These are phyloP conservation scores for Sorex fumeus DNA, from an alignment of 2,113 vertebrate species.

Conservation along the genomic window DNA sequence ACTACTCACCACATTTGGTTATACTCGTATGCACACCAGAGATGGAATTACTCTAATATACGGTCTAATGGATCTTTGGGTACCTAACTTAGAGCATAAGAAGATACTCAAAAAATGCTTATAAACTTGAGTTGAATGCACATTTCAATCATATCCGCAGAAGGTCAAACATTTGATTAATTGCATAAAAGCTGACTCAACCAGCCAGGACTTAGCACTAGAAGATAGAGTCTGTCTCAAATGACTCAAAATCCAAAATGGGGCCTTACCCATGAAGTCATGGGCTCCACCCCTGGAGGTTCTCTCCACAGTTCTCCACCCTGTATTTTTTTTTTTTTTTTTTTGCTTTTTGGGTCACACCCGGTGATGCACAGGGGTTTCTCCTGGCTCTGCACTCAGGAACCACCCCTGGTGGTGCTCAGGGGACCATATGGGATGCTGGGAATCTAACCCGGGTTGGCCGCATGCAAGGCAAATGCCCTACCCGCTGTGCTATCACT, in stretches of 20 bases:
- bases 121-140: not conserved
- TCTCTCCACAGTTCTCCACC: no score
- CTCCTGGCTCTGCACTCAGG: no score
- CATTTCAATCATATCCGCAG: not conserved
- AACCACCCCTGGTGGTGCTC: no score
- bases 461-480: no score
- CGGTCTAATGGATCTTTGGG: not conserved
- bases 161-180: not conserved
- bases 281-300: not conserved
- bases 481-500: no score
- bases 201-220: not conserved
- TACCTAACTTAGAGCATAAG: not conserved
- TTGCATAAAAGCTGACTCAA: conserved; percentile 19
- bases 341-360: no score
- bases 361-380: no score
- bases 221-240: conserved; percentile 21
- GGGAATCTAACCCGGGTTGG: no score
- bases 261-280: not conserved
- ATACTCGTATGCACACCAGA: not conserved
- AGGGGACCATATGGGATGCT: no score
- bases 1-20: not conserved
- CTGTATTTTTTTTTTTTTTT: no score
- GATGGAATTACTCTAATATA: not conserved
- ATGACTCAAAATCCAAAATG: not conserved
- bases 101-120: not conserved